phyloP scores from a whole-genome alignment of 2,797 vertebrate genomes.

The Ciconia nigra region DNA sequence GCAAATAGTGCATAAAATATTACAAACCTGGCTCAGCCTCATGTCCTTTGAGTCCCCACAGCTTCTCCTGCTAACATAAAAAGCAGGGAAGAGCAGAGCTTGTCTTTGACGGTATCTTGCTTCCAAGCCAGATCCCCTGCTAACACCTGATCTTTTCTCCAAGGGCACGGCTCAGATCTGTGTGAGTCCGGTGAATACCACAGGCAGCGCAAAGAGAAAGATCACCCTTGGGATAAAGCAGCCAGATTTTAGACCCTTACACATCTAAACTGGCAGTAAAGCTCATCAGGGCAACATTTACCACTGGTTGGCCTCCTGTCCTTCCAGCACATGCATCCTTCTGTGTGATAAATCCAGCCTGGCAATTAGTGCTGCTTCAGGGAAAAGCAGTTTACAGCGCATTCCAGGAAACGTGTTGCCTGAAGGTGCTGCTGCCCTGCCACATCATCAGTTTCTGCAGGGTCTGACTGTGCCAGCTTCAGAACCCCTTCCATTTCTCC shows the following conservation, averaged over 20 bases:
- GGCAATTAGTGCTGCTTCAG: not conserved
- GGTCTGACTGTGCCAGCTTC: not conserved
- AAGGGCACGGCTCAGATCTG: not conserved
- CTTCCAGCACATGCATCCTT: not conserved
- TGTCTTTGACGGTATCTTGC: not conserved
- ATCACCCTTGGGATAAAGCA: not conserved
- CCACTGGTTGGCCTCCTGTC: not conserved
- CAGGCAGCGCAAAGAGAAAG: not conserved
- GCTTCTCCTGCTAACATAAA: not conserved
- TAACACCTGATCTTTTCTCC: not conserved
- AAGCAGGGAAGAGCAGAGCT: not conserved
- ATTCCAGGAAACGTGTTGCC: not conserved
- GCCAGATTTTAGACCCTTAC: not conserved
- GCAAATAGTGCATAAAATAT: slow-evolving; percentile 40
- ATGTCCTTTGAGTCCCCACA: not conserved
- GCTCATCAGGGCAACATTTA: not conserved
- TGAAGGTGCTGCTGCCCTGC: not conserved
- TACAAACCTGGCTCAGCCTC: slow-evolving; percentile 10
- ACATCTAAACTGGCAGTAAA: not conserved
- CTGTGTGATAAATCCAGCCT: not conserved
- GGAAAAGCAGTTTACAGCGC: not conserved
- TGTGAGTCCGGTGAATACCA: not conserved
- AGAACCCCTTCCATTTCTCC: not conserved
- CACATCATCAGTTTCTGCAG: fast-evolving
- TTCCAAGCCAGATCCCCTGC: not conserved